Base-by-base conservation (phyloP, 1,140 invertebrate genomes). In the Macrotrachela quadricornifera region DNA sequence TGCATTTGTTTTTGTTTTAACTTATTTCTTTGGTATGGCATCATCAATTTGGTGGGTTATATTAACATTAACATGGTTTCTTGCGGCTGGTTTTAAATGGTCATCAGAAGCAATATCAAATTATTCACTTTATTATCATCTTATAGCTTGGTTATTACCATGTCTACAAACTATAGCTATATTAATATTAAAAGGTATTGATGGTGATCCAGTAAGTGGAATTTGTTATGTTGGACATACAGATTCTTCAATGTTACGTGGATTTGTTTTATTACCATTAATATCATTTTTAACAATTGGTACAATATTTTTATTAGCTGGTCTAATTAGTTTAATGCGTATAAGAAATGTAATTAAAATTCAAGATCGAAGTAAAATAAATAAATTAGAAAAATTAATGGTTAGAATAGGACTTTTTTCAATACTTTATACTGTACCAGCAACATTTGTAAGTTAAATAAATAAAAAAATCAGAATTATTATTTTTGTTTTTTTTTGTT, bases 21-120 rank as follows among this genome's bases (percentile, higher is more conserved):
- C 95, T 21, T 99, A 96, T 71, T 97, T 94, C 71, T 97, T 95
- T 68, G 82, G 82, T 64, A 94, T 95, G 83, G 85, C 91, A 2
- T 86, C 83, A 21, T 85, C 83, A 60, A 85, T 96, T 58, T 97
- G 92, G 91, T 97, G 91, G 91, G 85, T 96, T 8, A 80, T 95
- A 59, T 73, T 99, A 56, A 88, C 90, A 10, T 74, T 97, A 18
- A 91, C 91, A 14, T 99, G 92, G 92, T 96, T 95, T 70, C 73
- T 99, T 60, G 86, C 88, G 41, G 90, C 91, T 50, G 90, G 86
- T 16, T 76, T 95, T 50, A 94, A 96, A 74, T 97, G 92, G 92
- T 87, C 88, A 16, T 86, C 94, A 67, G 92, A 96, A 74, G 88
- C 91, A 13, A 95, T 97, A 62, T 87, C 92, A 72, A 83, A 84